phyloP scores from a whole-genome alignment of 2,113 vertebrate species.

The Corythaeola cristata region DNA sequence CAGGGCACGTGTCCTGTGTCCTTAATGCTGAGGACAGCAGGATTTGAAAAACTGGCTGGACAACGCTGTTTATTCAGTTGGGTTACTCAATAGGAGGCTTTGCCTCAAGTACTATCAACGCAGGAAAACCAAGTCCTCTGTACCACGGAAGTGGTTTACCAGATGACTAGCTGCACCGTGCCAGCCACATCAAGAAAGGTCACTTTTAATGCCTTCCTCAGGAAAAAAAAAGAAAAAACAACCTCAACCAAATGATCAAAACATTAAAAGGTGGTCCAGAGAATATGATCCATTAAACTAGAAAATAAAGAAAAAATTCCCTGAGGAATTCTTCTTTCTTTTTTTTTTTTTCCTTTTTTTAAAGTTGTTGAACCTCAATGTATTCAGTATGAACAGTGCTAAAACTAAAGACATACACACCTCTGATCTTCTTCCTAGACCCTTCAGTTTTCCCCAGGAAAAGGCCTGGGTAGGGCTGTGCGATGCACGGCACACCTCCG shows the following conservation, averaged over 20 bases:
- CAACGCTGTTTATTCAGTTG: neutral
- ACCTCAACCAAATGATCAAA: neutral
- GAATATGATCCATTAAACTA: neutral
- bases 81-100: neutral
- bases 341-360: neutral
- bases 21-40: neutral
- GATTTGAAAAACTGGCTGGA: neutral
- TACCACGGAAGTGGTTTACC: slow-evolving; percentile 3
- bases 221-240: neutral
- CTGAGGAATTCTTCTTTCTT: neutral
- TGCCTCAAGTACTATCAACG: neutral
- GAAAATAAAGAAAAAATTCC: neutral
- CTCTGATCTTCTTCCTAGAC: neutral
- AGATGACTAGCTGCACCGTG: neutral
- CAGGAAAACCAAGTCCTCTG: neutral
- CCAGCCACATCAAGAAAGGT: neutral
- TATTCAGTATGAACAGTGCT: neutral
- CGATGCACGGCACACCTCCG: neutral
- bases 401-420: neutral
- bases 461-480: neutral
- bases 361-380: neutral
- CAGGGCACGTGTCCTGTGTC: neutral
- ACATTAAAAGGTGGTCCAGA: neutral
- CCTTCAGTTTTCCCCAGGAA: neutral
- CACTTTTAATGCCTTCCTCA: neutral